Evolutionary conservation across 2,113 vertebrate genomes (phyloP).

Genomic region (Grammomys dolichurus): DNA sequence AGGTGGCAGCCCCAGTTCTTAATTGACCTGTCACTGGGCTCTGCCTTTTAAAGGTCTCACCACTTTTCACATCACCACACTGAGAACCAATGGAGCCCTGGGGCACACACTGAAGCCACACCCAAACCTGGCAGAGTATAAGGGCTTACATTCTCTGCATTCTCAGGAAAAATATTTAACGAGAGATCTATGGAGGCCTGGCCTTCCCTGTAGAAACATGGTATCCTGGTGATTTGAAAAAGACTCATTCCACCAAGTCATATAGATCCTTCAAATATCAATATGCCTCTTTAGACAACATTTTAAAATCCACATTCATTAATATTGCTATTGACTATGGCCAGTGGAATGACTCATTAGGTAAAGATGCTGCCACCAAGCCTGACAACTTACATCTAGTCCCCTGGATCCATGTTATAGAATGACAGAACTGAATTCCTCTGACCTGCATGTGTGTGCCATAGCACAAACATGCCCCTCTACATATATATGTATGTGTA

Average conservation of each 20-base stretch:
- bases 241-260: neutral
- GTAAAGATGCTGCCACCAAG: neutral
- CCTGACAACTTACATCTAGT: neutral
- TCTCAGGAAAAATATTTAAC: neutral
- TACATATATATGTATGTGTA: neutral
- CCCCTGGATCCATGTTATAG: neutral
- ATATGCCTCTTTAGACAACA: neutral
- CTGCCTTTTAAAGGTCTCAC: neutral
- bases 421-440: neutral
- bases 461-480: neutral
- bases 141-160: neutral
- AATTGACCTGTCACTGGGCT: too few relatives aligned
- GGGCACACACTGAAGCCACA: neutral
- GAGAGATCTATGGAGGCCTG: neutral
- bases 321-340: neutral
- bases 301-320: neutral
- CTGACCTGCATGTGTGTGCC: neutral
- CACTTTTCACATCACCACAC: neutral
- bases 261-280: neutral
- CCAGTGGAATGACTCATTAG: neutral
- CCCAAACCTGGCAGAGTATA: neutral
- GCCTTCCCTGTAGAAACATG: neutral
- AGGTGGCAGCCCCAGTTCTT: too few relatives aligned
- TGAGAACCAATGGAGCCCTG: neutral
- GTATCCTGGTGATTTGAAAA: neutral